These are phyloP conservation scores for Leucopternis melanops DNA, from an alignment of 2,113 vertebrate species.

Conservation along the genomic window DNA sequence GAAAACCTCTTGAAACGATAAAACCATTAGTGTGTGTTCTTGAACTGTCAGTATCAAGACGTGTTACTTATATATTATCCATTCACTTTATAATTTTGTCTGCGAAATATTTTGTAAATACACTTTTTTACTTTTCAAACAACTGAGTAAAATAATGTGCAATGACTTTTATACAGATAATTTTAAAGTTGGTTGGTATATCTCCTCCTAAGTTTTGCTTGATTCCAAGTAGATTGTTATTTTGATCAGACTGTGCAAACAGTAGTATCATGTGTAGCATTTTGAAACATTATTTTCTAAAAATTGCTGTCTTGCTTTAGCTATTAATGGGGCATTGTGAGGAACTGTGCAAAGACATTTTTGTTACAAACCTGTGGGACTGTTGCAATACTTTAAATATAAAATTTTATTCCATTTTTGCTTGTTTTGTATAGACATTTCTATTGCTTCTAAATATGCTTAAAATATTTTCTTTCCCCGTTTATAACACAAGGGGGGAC, in stretches of 20 bases:
- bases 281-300: slow-evolving; percentile 80
- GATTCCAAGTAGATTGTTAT: slow-evolving; percentile 78
- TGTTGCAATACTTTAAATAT: slow-evolving; percentile 97
- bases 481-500: no score
- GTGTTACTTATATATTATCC: slow-evolving; percentile 70
- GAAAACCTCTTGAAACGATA: slow-evolving; percentile 66
- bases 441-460: slow-evolving; percentile 86
- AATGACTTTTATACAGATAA: slow-evolving; percentile 84
- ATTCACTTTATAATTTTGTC: slow-evolving; percentile 82
- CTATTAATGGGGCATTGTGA: slow-evolving; percentile 80
- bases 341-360: slow-evolving; percentile 83
- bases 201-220: slow-evolving; percentile 76
- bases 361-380: slow-evolving; percentile 89
- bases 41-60: slow-evolving; percentile 72
- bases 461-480: slow-evolving; percentile 81
- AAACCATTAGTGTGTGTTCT: slow-evolving; percentile 72
- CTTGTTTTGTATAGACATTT: slow-evolving; percentile 88
- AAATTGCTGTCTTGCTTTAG: slow-evolving; percentile 80
- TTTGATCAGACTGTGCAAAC: slow-evolving; percentile 80
- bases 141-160: slow-evolving; percentile 84
- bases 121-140: slow-evolving; percentile 88
- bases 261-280: slow-evolving; percentile 81
- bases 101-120: slow-evolving; percentile 85
- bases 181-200: slow-evolving; percentile 79
- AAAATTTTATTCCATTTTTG: slow-evolving; percentile 86